Base-by-base conservation (phyloP, 2,113 vertebrate species). In the Columbina picui region DNA sequence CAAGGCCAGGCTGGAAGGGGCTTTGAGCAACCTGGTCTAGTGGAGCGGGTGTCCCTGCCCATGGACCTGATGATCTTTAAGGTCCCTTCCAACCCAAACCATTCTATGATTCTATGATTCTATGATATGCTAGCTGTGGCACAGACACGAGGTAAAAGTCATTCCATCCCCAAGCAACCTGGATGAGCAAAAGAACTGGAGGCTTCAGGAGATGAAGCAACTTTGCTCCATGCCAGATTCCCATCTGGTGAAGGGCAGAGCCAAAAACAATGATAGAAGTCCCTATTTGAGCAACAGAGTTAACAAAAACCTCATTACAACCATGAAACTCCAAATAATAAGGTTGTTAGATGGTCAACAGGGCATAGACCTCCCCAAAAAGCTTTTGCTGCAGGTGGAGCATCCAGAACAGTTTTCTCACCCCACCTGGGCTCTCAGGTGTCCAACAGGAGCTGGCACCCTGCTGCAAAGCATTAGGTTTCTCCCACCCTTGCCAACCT, bases 1-100 rank as follows among this genome's bases (percentile, higher is more conserved):
- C 12, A 7, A 79, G 52, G 16, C 0, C 49, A 56, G 26, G 53
- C 0, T 82, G 65, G 56, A 86, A 1, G 6, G 9, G 18, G 27
- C 23, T 90, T 16, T 7, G 75, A 53, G 5, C 5, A 59, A 27
- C 7, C 14, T 63, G 65, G 1, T 6, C 2, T 3, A 2, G 23
- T 34, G 36, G 43, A 36, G 43, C 43, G 56, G 14, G 1, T 22
- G 5, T 22, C 29, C 38, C 2, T 76, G 15, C 34, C 26, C 6
- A 3, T 1, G 36, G 38, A 53, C 1, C 2, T 2, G 12, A 16
- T 21, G 25, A 7, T 27, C 15, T 53, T 56, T 34, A 74, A 82
- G 3, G 5, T 34, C 27, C 19, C 21, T 75, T 83, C n/a, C 25
- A 73, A n/a, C 4, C 1, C 15, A 75, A 79, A 76, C 4, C 16